Evolutionary conservation across 2,888 invertebrate species (phyloP).

Genomic region (Callimorpha dominula): DNA sequence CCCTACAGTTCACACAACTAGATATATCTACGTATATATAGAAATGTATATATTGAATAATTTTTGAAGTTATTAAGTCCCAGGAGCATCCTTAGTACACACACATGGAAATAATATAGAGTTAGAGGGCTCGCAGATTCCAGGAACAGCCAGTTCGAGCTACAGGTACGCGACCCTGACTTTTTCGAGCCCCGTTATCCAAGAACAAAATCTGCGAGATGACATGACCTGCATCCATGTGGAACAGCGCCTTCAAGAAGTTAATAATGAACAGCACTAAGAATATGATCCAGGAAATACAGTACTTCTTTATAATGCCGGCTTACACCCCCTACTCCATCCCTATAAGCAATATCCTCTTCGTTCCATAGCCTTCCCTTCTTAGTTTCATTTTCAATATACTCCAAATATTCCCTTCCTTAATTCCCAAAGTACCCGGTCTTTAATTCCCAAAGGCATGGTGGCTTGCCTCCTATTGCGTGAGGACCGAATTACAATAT

Average conservation of each 20-base stretch:
- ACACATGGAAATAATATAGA: no score
- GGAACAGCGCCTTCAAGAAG: slow-evolving; percentile 79
- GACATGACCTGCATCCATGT: slow-evolving; percentile 78
- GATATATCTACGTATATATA: neutral
- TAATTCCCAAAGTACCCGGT: no score
- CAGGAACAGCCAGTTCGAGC: no score
- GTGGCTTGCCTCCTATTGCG: no score
- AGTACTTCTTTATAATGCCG: slow-evolving; percentile 79
- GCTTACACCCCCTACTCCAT: slow-evolving; percentile 29
- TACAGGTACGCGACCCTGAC: no score
- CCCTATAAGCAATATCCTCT: no score
- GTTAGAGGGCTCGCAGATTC: no score
- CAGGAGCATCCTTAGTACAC: neutral
- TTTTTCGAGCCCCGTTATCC: slow-evolving; percentile 59
- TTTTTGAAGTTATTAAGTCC: neutral
- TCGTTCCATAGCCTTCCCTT: no score
- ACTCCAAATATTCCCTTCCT: no score
- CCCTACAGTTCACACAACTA: slow-evolving; percentile 13
- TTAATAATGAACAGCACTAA: slow-evolving; percentile 79
- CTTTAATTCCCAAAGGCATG: no score
- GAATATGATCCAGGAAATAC: slow-evolving; percentile 83
- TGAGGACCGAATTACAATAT: no score
- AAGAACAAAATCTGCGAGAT: slow-evolving; percentile 76
- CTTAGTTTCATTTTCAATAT: no score
- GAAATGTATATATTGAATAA: neutral